Percentiles rank a stretch among this genome's conserved stretches.
These are phyloP conservation scores for Parnassius apollo DNA, from an alignment of 2,888 invertebrate species.

Conservation along the genomic window DNA sequence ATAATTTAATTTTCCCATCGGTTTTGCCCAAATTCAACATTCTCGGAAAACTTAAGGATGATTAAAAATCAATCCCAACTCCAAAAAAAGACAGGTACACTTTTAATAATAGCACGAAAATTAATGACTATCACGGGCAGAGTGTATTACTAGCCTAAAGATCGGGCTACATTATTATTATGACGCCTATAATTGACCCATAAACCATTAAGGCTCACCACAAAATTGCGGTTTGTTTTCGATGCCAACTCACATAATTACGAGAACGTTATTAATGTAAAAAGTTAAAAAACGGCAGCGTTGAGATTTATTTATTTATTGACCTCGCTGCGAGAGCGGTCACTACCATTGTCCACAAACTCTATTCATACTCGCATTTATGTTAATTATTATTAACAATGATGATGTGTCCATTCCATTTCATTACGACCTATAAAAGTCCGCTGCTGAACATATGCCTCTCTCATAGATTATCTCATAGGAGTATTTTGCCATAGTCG, in stretches of 20 bases:
- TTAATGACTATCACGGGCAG: constrained; percentile 38
- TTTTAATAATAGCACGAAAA: constrained; percentile 38
- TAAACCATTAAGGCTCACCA: constrained; percentile 68
- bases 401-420: neutral
- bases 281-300: constrained; percentile 63
- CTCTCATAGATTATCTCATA: too few relatives aligned
- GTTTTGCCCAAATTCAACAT: constrained; percentile 12
- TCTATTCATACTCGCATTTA: constrained; percentile 37
- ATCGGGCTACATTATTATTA: constrained; percentile 57
- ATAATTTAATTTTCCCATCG: neutral
- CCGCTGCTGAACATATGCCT: too few relatives aligned
- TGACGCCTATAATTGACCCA: constrained; percentile 75
- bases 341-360: constrained; percentile 41
- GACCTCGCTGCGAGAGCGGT: constrained; percentile 49
- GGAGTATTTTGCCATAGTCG: too few relatives aligned
- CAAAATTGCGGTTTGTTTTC: constrained; percentile 73
- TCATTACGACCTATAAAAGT: too few relatives aligned
- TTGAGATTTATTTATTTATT: constrained; percentile 75
- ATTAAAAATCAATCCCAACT: constrained; percentile 22
- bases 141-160: constrained; percentile 39
- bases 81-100: constrained; percentile 14
- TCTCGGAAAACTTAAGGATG: constrained; percentile 14
- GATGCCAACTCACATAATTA: constrained; percentile 73
- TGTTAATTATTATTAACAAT: neutral
- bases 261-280: constrained; percentile 61